A percentile compares a stretch with the other conserved stretches of the same genome.
phyloP scores from a whole-genome alignment of 2,888 invertebrate genomes.

The Orthosia gracilis region DNA sequence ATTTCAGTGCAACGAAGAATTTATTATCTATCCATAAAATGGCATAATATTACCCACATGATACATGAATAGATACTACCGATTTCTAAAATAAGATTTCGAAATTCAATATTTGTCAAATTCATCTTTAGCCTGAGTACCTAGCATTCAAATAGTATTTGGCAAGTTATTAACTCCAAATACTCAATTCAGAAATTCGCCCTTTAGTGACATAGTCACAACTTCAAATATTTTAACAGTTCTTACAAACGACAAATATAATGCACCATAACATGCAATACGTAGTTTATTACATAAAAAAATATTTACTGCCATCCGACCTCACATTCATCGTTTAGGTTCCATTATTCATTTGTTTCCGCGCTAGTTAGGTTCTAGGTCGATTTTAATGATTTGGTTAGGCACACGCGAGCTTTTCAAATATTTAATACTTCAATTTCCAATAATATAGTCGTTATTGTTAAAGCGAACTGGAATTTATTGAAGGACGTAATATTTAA shows the following conservation, averaged over 20 bases:
- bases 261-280: slow-evolving; percentile 2
- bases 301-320: slow-evolving; percentile 18
- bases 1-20: too few relatives aligned
- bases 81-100: too few relatives aligned
- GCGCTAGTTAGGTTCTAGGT: slow-evolving; percentile 56
- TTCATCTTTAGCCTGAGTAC: too few relatives aligned
- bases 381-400: slow-evolving; percentile 51
- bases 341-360: slow-evolving; percentile 58
- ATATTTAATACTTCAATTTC: slow-evolving; percentile 28
- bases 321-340: slow-evolving; percentile 24
- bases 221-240: not conserved
- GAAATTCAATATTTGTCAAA: too few relatives aligned
- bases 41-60: too few relatives aligned
- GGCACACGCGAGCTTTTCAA: slow-evolving; percentile 38
- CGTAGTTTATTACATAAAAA: slow-evolving; percentile 17
- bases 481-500: slow-evolving; percentile 11
- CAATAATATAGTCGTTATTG: slow-evolving; percentile 20
- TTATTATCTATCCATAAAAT: too few relatives aligned
- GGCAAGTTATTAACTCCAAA: too few relatives aligned
- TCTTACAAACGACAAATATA: not conserved
- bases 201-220: not conserved
- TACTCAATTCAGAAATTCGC: too few relatives aligned
- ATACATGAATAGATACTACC: too few relatives aligned
- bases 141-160: too few relatives aligned
- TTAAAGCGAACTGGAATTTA: slow-evolving; percentile 6